These are phyloP conservation scores for Urocyon cinereoargenteus DNA, from an alignment of 2,797 vertebrate genomes.

Conservation along the genomic window DNA sequence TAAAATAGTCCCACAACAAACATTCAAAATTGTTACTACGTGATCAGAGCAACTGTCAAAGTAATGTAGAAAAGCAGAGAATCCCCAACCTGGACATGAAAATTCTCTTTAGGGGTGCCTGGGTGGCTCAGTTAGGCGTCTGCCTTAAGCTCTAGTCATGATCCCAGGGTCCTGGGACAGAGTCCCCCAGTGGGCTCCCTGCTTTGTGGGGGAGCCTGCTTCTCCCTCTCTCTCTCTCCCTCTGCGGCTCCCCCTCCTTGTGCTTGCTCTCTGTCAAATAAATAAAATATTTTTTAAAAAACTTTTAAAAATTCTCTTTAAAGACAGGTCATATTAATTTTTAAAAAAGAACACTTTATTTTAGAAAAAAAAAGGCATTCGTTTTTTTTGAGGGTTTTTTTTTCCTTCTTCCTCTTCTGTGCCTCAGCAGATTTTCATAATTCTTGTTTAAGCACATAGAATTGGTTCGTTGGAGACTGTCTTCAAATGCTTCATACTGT, in stretches of 20 bases:
- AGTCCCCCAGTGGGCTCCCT: too few species aligned
- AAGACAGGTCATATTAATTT: not conserved
- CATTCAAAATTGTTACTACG: not conserved
- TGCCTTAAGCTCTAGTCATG: too few species aligned
- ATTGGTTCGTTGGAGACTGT: not conserved
- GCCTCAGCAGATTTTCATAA: not conserved
- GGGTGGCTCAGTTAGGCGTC: too few species aligned
- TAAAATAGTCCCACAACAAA: not conserved
- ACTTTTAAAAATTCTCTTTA: not conserved
- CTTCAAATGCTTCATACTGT: conserved; percentile 10
- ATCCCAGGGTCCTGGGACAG: too few species aligned
- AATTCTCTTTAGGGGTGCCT: not conserved
- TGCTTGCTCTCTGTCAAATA: too few species aligned
- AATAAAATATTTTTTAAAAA: too few species aligned
- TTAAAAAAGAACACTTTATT: not conserved
- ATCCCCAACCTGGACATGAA: not conserved
- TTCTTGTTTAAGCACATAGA: not conserved
- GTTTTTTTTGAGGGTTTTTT: not conserved
- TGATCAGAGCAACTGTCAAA: not conserved
- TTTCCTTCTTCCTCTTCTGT: not conserved
- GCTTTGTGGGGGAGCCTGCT: too few species aligned
- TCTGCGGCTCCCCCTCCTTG: too few species aligned
- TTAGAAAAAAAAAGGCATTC: not conserved
- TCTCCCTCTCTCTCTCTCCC: too few species aligned
- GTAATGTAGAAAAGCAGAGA: not conserved